A percentile compares a stretch with the other conserved stretches of the same genome.
phyloP scores from a whole-genome alignment of 2,797 vertebrate species.

The Squalus acanthias region DNA sequence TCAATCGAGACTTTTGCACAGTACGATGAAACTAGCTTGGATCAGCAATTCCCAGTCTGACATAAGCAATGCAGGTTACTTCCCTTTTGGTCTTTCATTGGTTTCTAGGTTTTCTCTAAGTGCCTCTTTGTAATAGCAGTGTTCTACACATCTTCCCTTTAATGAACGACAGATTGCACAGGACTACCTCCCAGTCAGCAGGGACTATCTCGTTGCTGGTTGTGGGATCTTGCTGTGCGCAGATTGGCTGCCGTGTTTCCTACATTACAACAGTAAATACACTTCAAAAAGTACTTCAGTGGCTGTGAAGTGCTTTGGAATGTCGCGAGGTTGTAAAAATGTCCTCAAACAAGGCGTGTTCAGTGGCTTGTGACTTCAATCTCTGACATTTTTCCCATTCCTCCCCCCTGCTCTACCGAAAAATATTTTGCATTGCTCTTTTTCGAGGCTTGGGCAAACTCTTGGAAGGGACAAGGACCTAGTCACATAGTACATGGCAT shows the following conservation, averaged over 20 bases:
- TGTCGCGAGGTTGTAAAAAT: background rate
- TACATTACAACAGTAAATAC: background rate
- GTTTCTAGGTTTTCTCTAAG: background rate
- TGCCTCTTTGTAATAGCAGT: background rate
- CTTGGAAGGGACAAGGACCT: no score
- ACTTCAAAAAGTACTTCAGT: background rate
- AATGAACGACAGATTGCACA: background rate
- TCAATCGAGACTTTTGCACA: background rate
- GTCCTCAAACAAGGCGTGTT: background rate
- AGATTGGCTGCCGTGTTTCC: background rate
- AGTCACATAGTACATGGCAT: no score
- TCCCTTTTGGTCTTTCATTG: background rate
- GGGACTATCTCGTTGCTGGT: background rate
- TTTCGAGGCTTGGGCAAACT: no score
- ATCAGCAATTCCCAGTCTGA: background rate
- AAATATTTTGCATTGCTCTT: no score
- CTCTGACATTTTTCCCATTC: no score
- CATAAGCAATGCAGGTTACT: background rate
- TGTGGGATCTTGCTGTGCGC: background rate
- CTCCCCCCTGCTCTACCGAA: no score
- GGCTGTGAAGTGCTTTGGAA: background rate
- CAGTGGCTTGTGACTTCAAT: no score
- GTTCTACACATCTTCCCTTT: background rate
- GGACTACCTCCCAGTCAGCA: background rate
- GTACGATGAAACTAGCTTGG: background rate